phyloP scores from a whole-genome alignment of 1,140 invertebrate species.

The Drosophila pectinifera region DNA sequence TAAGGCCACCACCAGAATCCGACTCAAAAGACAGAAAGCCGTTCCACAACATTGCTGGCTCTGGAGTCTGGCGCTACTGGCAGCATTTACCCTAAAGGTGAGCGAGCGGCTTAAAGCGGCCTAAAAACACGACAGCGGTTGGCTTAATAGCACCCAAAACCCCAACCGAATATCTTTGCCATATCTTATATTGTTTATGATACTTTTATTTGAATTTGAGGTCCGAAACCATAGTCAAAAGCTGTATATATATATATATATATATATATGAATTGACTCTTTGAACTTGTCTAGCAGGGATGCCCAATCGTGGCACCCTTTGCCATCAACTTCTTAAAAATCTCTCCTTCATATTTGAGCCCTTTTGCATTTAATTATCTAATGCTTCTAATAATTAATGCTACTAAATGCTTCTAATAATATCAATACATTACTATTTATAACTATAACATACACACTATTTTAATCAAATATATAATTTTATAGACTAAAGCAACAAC shows the following conservation, averaged over 20 bases:
- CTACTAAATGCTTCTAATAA: too few species aligned
- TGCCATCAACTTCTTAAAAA: too few species aligned
- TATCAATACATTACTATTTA: too few species aligned
- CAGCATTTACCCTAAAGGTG: slow-evolving; percentile 72
- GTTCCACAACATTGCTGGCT: slow-evolving; percentile 61
- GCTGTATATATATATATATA: too few species aligned
- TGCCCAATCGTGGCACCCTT: background rate
- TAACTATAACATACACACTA: background rate
- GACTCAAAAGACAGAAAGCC: slow-evolving; percentile 72
- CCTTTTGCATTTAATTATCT: accelerated
- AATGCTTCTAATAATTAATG: too few species aligned
- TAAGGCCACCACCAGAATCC: slow-evolving; percentile 77
- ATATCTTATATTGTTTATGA: background rate
- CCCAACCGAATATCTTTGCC: background rate
- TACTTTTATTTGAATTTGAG: too few species aligned
- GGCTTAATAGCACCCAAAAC: background rate
- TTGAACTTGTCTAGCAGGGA: too few species aligned
- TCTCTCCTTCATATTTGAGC: background rate
- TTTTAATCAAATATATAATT: background rate
- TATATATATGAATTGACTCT: too few species aligned
- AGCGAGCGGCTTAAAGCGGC: slow-evolving; percentile 16
- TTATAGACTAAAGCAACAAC: background rate
- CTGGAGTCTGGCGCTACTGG: slow-evolving; percentile 67
- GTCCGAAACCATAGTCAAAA: too few species aligned
- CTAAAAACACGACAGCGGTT: slow-evolving; percentile 7